Conservation (phyloP, 2,113 vertebrate species). For the Bucco capensis region DNA sequence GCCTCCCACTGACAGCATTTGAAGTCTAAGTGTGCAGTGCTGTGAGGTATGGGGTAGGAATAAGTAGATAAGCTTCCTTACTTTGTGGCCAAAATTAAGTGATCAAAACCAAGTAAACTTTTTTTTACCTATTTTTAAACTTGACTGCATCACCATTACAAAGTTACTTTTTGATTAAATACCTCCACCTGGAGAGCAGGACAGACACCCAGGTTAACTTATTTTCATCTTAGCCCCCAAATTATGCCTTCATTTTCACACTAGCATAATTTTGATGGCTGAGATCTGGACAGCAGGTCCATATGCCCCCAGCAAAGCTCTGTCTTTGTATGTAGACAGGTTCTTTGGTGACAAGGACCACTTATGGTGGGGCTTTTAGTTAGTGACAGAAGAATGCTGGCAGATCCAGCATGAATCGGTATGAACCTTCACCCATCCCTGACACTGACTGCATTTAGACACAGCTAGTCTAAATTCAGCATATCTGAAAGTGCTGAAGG, state of each 20-base stretch:
- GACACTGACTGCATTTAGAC: neutral
- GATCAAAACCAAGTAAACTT: neutral
- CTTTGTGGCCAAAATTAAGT: neutral
- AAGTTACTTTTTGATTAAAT: neutral
- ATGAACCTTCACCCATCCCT: neutral
- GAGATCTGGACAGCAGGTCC: neutral
- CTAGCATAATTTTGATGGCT: neutral
- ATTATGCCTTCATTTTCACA: neutral
- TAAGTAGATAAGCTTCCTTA: neutral
- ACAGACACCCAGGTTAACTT: neutral
- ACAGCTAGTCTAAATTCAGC: neutral
- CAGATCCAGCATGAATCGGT: neutral
- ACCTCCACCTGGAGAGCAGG: neutral
- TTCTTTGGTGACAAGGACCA: neutral
- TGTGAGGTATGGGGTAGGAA: neutral
- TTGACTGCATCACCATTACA: neutral
- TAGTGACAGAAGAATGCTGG: neutral
- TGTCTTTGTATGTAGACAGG: neutral
- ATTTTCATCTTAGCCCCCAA: neutral
- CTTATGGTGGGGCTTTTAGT: neutral
- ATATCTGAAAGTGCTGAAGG: neutral
- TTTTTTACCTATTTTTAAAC: neutral
- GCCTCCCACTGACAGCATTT: neutral
- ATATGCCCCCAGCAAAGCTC: neutral
- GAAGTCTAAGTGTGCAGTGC: neutral